Percentiles rank a stretch among this genome's conserved stretches.
phyloP scores from a whole-genome alignment of 2,888 invertebrate genomes.

The Volucella bombylans region DNA sequence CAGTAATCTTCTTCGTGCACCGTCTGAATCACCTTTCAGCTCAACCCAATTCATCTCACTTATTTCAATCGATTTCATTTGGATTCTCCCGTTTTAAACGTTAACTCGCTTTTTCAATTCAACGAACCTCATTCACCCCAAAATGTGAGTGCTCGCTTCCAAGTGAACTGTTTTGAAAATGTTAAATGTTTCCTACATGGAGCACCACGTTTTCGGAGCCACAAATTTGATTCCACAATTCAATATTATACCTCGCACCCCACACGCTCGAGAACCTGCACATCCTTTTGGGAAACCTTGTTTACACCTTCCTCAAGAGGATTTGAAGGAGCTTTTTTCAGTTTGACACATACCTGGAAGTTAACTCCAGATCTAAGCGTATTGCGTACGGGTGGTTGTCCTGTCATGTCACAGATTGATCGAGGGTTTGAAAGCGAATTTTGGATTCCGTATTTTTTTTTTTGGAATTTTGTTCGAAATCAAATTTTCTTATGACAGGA shows the following conservation, averaged over 20 bases:
- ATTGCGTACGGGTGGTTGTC: neutral
- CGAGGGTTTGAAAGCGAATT: neutral
- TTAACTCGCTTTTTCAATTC: constrained; percentile 33
- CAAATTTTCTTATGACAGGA: constrained; percentile 43
- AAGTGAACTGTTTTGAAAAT: constrained; percentile 37
- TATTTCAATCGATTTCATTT: constrained; percentile 63
- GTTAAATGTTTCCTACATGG: constrained; percentile 14
- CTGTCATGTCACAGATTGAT: neutral
- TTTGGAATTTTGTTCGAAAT: constrained; percentile 25
- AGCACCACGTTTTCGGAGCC: neutral
- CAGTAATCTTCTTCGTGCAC: neutral
- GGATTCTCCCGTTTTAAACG: constrained; percentile 44
- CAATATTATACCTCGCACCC: constrained; percentile 28
- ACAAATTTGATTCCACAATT: constrained; percentile 29
- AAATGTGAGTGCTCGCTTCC: constrained; percentile 36
- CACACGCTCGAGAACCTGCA: neutral
- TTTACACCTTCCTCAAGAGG: constrained; percentile 40
- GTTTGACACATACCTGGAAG: neutral
- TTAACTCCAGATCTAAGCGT: neutral
- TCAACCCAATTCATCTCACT: constrained; percentile 41
- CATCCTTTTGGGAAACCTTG: constrained; percentile 7
- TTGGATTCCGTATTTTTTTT: neutral
- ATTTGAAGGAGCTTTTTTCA: constrained; percentile 18
- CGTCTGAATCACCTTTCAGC: constrained; percentile 33
- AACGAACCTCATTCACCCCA: constrained; percentile 16